Evolutionary conservation across 2,797 vertebrate species (phyloP), one percentile per base, ranked within the genome.

Genomic region (Oreochromis grahami): DNA sequence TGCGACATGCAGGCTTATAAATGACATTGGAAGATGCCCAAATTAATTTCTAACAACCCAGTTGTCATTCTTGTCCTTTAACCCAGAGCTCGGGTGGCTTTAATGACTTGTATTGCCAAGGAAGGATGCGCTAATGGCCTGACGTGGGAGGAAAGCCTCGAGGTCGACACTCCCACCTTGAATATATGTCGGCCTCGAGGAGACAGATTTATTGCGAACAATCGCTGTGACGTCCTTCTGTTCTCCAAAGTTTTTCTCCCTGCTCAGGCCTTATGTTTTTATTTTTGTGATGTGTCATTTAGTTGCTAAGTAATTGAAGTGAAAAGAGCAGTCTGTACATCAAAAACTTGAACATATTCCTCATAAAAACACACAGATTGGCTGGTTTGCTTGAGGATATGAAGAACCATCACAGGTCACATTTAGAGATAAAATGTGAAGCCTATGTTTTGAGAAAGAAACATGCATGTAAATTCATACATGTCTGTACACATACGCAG

Each of bases 291-390:
- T 26, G 29, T 65, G 72, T 72, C 50, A 81, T 77, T 77, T 77
- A 81, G 89, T 91, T 93, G 92, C 91, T 90, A 89, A 90, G 91
- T 83, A 92, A 92, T 79, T 68, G 17, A 84, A 65, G 14, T 77
- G 53, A 82, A 87, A 87, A 77, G 34, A 84, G 41, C 78, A 74
- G 77, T 76, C 56, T 83, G 51, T 21, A 53, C 41, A 52, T 34
- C 32, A 80, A 68, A 72, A 78, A 52, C 14, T 29, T 56, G 10
- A 45, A 87, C 51, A 72, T 78, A n/a, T 82, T 83, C 10, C 36
- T 80, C 56, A 81, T 41, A 12, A 79, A 58, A 83, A 56, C 38
- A 7, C 65, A 43, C 5, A 50, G 41, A 24, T 19, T 32, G 60
- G 34, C 14, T 77, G 51, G 43, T 29, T 50, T 11, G 36, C 68